These are phyloP conservation scores for Anthoscopus minutus DNA, from an alignment of 2,113 vertebrate genomes.

Conservation along the genomic window DNA sequence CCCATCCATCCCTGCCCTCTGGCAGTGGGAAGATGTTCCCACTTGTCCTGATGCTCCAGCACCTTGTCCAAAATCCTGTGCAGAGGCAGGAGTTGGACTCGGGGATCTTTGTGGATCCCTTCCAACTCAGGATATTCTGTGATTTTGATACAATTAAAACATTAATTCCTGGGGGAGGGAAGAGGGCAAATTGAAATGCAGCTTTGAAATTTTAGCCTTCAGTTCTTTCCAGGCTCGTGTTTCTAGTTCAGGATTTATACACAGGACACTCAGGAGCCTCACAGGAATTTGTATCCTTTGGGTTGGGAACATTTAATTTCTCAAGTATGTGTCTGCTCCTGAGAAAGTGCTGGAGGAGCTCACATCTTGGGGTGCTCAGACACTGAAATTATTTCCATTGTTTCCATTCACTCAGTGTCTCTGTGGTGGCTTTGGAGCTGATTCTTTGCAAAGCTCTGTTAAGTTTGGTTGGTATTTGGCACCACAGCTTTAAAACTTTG, in stretches of 20 bases:
- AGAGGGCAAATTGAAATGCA: not conserved
- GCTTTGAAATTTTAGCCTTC: not conserved
- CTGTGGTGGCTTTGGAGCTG: not conserved
- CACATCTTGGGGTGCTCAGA: accelerated
- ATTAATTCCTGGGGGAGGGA: not conserved
- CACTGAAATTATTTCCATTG: not conserved
- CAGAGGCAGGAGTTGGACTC: not conserved
- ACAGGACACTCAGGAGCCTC: not conserved
- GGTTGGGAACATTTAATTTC: not conserved
- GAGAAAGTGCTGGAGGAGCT: not conserved
- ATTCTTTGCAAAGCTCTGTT: not conserved
- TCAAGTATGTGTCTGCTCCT: not conserved
- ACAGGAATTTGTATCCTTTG: not conserved
- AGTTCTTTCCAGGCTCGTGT: not conserved
- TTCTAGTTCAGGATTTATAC: not conserved
- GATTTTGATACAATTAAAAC: not conserved
- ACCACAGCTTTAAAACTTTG: not conserved
- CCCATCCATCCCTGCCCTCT: not conserved
- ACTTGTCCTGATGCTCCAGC: not conserved
- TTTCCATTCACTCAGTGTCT: not conserved
- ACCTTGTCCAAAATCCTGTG: not conserved
- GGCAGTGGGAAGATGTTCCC: not conserved
- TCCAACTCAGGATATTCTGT: not conserved
- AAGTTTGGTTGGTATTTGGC: not conserved
- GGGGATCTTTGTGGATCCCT: not conserved